These are phyloP conservation scores for Drosophila malerkotliana DNA, from an alignment of 1,140 invertebrate genomes.

Conservation along the genomic window DNA sequence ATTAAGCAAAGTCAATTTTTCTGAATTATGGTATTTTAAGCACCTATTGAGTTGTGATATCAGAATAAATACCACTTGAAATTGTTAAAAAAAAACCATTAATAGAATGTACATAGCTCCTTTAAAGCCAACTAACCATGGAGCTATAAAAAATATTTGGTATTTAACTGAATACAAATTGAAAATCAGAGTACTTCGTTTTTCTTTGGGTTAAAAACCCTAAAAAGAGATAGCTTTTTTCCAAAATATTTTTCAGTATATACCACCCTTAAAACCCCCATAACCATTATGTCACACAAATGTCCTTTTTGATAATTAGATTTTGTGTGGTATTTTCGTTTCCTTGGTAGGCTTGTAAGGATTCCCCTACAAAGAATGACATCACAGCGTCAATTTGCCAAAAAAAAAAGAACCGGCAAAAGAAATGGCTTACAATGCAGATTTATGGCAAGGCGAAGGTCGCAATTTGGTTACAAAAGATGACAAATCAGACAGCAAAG, in stretches of 20 bases:
- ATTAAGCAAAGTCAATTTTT: too few relatives aligned
- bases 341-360: slow-evolving; percentile 23
- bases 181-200: too few relatives aligned
- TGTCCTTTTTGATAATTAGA: slow-evolving; percentile 30
- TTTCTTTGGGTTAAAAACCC: too few relatives aligned
- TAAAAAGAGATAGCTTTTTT: too few relatives aligned
- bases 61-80: too few relatives aligned
- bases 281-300: not conserved
- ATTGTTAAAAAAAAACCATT: too few relatives aligned
- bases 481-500: slow-evolving; percentile 34
- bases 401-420: slow-evolving; percentile 5
- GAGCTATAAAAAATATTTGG: too few relatives aligned
- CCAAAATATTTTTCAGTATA: not conserved
- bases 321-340: slow-evolving; percentile 40
- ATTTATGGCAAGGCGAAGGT: slow-evolving; percentile 74
- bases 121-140: too few relatives aligned
- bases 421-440: slow-evolving; percentile 26
- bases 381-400: slow-evolving; percentile 32
- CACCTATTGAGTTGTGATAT: too few relatives aligned
- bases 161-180: too few relatives aligned
- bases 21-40: too few relatives aligned
- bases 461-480: slow-evolving; percentile 51
- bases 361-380: slow-evolving; percentile 14
- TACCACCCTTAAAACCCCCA: not conserved
- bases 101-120: too few relatives aligned